Evolutionary conservation across 2,888 invertebrate genomes (phyloP), one percentile per base, ranked within the genome.

Genomic region (Hypomecis punctinalis): DNA sequence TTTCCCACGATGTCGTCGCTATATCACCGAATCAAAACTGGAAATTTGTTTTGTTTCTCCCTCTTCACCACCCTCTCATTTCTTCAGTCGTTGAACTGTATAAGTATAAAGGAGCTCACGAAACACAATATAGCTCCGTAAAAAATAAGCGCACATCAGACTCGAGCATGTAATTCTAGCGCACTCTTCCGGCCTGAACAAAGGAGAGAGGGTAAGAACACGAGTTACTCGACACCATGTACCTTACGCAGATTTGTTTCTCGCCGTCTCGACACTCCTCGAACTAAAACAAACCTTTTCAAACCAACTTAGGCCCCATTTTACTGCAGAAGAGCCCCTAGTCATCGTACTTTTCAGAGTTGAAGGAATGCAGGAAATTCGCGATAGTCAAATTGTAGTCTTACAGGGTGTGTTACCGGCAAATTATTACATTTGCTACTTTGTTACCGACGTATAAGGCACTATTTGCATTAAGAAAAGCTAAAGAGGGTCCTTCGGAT

Each of bases 371-470:
- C 87, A 88, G 90, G 90, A 91, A 92, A 91, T 93, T 91, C 91
- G 88, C 91, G 92, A 92, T 93, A 93, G 93, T 93, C 93, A 92
- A 92, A 92, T 93, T 92, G 91, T 91, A 92, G 91, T 91, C 91
- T 91, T 91, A 91, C 90, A 82, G 87, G 84, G 91, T 85, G 86
- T 85, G 87, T 85, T 87, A 82, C 83, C 81, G 85, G 89, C 85
- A 89, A 89, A 89, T 93, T 91, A 91, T 90, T 85, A 89, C 87
- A 90, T 88, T 91, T 81, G 81, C 88, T 88, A 89, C 93, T 92
- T 86, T 93, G 87, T 88, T 87, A 79, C 90, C 75, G 77, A 72
- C 76, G 80, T 82, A 87, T 90, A 92, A 90, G 88, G 90, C 83
- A 81, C 81, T 81, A 83, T 91, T 93, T 92, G 80, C 84, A 82